phyloP scores from a whole-genome alignment of 2,888 invertebrate species.

The Mayetiola destructor region DNA sequence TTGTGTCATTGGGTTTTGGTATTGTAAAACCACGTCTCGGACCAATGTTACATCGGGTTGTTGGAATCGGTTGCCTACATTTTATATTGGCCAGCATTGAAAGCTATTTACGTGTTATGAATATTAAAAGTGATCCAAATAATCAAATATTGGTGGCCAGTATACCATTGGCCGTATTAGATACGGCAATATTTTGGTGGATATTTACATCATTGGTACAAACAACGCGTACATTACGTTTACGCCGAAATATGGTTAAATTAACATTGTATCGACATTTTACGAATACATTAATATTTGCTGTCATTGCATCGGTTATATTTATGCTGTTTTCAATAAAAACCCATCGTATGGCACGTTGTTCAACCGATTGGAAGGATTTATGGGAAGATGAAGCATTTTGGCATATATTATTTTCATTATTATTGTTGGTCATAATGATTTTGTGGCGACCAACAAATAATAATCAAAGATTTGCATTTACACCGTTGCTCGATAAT shows the following conservation, averaged over 20 bases:
- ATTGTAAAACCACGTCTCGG: constrained; percentile 89
- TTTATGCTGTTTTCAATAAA: constrained; percentile 90
- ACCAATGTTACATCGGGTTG: constrained; percentile 73
- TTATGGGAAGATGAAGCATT: constrained; percentile 91
- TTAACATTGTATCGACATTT: constrained; percentile 81
- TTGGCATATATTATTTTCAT: constrained; percentile 87
- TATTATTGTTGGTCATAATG: constrained; percentile 81
- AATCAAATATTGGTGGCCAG: constrained; percentile 59
- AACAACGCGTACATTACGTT: constrained; percentile 74
- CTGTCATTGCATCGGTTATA: constrained; percentile 75
- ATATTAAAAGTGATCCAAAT: constrained; percentile 45
- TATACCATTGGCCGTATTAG: constrained; percentile 73
- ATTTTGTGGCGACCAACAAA: constrained; percentile 89
- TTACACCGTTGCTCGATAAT: constrained; percentile 78
- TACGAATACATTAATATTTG: constrained; percentile 83
- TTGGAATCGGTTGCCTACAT: constrained; percentile 70
- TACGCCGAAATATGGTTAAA: constrained; percentile 83
- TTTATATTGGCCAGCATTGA: constrained; percentile 75
- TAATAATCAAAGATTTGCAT: constrained; percentile 89
- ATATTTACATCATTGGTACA: constrained; percentile 76
- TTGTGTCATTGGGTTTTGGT: constrained; percentile 88
- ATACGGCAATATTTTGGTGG: constrained; percentile 88
- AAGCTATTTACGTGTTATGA: constrained; percentile 61
- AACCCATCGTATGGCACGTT: constrained; percentile 57
- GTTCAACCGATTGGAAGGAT: constrained; percentile 76